Evolutionary conservation across 2,797 vertebrate genomes (phyloP).

Genomic region (Iguana delicatissima): DNA sequence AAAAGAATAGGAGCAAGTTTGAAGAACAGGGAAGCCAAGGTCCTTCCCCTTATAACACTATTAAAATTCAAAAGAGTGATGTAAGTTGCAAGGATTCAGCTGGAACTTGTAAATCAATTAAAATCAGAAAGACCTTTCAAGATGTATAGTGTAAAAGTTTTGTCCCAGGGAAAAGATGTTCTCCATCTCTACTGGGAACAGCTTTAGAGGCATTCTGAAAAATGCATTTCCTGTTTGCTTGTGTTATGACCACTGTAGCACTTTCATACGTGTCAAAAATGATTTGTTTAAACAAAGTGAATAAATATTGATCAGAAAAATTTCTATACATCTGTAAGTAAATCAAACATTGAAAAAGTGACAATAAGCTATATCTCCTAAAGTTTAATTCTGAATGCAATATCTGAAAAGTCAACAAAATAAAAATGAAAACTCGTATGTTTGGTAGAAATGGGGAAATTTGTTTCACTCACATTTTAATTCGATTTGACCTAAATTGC

Average conservation of each 20-base stretch:
- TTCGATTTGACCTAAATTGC: background rate
- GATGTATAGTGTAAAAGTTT: conserved; percentile 66
- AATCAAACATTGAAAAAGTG: background rate
- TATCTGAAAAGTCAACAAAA: background rate
- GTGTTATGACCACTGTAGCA: conserved; percentile 73
- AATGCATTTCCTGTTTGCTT: conserved; percentile 75
- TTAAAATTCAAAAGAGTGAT: conserved; percentile 57
- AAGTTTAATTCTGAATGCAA: background rate
- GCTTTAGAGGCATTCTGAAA: conserved; percentile 74
- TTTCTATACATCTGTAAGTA: background rate
- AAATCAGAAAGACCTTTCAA: conserved; percentile 72
- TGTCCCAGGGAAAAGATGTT: conserved; percentile 66
- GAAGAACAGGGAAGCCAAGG: conserved; percentile 43
- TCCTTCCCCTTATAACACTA: conserved; percentile 57
- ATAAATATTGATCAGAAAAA: background rate
- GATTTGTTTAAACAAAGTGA: background rate
- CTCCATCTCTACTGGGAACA: conserved; percentile 73
- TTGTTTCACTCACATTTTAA: background rate
- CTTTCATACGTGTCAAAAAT: conserved; percentile 64
- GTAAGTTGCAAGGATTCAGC: conserved; percentile 66
- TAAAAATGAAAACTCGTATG: background rate
- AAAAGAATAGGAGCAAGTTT: background rate
- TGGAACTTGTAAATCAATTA: conserved; percentile 74
- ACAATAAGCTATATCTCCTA: background rate
- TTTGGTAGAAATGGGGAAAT: background rate